Conservation (phyloP, 2,888 invertebrate genomes). For the Agrotis exclamationis region DNA sequence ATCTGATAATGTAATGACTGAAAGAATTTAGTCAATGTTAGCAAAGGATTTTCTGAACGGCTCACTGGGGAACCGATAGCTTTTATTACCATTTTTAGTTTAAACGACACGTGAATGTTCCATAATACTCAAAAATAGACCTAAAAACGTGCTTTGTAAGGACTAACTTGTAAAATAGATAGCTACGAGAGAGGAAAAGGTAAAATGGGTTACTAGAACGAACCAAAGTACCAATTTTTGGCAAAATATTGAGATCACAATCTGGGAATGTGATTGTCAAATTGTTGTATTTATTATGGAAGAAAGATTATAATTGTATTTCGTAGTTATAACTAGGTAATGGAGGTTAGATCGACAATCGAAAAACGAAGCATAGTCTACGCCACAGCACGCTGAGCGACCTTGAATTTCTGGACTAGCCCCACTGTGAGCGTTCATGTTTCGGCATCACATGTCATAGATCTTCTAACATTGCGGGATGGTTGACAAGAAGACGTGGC, state of each 20-base stretch:
- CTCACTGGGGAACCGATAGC: conserved; percentile 16
- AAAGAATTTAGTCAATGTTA: conserved; percentile 31
- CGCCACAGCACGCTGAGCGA: too few relatives aligned
- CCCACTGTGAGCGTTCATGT: too few relatives aligned
- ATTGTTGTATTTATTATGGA: not conserved
- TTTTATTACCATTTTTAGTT: conserved; percentile 45
- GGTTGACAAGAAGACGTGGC: too few relatives aligned
- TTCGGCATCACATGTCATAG: too few relatives aligned
- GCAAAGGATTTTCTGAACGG: conserved; percentile 39
- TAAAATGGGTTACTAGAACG: not conserved
- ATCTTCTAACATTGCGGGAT: too few relatives aligned
- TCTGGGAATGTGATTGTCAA: not conserved
- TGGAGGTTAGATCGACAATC: too few relatives aligned
- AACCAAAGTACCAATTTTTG: not conserved
- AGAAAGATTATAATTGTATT: not conserved
- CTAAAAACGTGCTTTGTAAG: not conserved
- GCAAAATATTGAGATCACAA: not conserved
- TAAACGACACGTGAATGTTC: not conserved
- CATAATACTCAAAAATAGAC: conserved; percentile 2
- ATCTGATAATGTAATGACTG: conserved; percentile 54
- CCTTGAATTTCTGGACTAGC: too few relatives aligned
- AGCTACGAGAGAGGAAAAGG: too few relatives aligned
- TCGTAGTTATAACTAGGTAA: too few relatives aligned
- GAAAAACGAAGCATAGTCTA: too few relatives aligned
- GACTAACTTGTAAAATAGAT: not conserved